These are phyloP conservation scores for Eutrigla gurnardus DNA, from an alignment of 2,797 vertebrate genomes.

Conservation along the genomic window DNA sequence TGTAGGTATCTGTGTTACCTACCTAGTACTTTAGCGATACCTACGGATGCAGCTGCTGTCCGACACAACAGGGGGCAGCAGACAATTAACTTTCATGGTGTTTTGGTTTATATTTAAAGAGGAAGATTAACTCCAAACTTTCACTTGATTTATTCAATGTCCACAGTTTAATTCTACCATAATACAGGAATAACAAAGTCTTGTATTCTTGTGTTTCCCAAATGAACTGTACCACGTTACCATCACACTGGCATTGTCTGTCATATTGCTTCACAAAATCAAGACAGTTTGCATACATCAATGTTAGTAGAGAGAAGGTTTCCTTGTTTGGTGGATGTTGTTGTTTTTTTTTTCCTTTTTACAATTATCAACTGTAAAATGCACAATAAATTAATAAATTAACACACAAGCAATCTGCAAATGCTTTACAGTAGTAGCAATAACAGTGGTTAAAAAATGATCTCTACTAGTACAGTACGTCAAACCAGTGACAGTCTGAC, in stretches of 20 bases:
- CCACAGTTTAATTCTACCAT: slow-evolving; percentile 81
- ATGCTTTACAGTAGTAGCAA: slow-evolving; percentile 86
- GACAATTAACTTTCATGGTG: not conserved
- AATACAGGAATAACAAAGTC: slow-evolving; percentile 80
- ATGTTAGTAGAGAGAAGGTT: slow-evolving; percentile 83
- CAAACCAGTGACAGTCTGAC: slow-evolving; percentile 73
- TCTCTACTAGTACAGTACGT: slow-evolving; percentile 78
- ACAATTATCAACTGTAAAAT: slow-evolving; percentile 82
- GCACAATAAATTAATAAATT: slow-evolving; percentile 99
- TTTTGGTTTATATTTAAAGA: slow-evolving; percentile 42
- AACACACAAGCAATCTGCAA: slow-evolving; percentile 93
- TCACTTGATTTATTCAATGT: slow-evolving; percentile 83
- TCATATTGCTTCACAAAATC: slow-evolving; percentile 85
- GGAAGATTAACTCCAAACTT: slow-evolving; percentile 37
- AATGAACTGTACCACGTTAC: slow-evolving; percentile 84
- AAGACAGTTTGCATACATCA: slow-evolving; percentile 84
- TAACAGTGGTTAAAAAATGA: slow-evolving; percentile 79
- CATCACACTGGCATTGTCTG: slow-evolving; percentile 80
- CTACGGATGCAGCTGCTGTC: slow-evolving; percentile 25
- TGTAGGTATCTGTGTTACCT: not conserved
- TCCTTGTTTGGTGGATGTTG: slow-evolving; percentile 65
- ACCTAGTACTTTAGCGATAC: not conserved
- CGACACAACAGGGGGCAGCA: slow-evolving; percentile 59
- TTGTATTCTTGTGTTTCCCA: slow-evolving; percentile 76
- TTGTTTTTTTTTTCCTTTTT: slow-evolving; percentile 62